Percentiles rank a stretch among this genome's conserved stretches.
phyloP scores from a whole-genome alignment of 2,888 invertebrate genomes.

The Proisotoma minuta region DNA sequence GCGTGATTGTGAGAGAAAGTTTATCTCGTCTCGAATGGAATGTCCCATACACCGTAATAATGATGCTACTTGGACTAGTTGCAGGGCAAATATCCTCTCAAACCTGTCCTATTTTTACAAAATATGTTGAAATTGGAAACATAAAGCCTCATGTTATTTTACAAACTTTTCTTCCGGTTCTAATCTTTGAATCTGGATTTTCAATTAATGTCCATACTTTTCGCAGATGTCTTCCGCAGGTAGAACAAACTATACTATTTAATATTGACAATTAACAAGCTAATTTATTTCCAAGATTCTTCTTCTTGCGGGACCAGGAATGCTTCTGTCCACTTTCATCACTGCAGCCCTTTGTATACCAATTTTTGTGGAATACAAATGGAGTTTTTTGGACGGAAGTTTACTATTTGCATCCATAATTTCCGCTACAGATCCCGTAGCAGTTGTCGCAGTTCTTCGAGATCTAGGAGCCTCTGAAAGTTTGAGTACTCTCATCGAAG shows the following conservation, averaged over 20 bases:
- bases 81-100: conserved; percentile 36
- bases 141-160: conserved; percentile 41
- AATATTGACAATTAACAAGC: neutral
- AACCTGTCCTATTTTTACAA: conserved; percentile 26
- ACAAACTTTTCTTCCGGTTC: conserved; percentile 40
- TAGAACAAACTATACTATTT: neutral
- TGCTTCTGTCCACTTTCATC: conserved; percentile 41
- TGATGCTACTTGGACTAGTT: conserved; percentile 40
- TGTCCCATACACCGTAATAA: conserved; percentile 44
- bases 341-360: conserved; percentile 31
- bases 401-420: conserved; percentile 53
- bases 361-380: conserved; percentile 36
- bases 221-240: conserved; percentile 22
- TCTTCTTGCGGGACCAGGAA: conserved; percentile 42
- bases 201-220: conserved; percentile 43
- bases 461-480: conserved; percentile 50
- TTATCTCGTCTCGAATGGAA: conserved; percentile 23
- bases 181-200: conserved; percentile 46
- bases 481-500: conserved; percentile 52
- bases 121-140: conserved; percentile 37
- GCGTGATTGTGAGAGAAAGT: conserved; percentile 35
- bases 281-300: conserved; percentile 28
- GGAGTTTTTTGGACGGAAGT: conserved; percentile 47
- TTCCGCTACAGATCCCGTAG: conserved; percentile 54
- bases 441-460: conserved; percentile 53